A percentile compares a stretch with the other conserved stretches of the same genome.
Conservation (phyloP, 1,140 invertebrate species). For the Goniozus legneri region DNA sequence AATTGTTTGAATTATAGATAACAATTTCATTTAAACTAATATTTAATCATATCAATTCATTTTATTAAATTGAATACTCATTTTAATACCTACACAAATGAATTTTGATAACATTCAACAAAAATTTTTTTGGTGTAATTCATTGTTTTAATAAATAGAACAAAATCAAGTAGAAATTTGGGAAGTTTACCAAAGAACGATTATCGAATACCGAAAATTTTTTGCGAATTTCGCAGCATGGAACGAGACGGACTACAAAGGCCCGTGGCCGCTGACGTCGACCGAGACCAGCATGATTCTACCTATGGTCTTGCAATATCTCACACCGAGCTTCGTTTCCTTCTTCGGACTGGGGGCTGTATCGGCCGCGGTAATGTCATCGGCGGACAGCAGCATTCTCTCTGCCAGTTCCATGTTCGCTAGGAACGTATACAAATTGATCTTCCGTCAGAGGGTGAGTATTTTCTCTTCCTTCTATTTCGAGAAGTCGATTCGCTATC, state of each 20-base stretch:
- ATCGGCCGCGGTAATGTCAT: constrained; percentile 97
- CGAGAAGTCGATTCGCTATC: not conserved
- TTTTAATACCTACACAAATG: too few species aligned
- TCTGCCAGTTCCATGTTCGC: constrained; percentile 98
- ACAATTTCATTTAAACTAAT: too few species aligned
- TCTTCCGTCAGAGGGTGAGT: constrained; percentile 85
- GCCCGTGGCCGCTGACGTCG: constrained; percentile 68
- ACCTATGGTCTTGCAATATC: constrained; percentile 93
- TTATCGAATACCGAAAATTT: too few species aligned
- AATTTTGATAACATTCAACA: too few species aligned
- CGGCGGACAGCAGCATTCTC: constrained; percentile 94
- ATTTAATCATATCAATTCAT: too few species aligned
- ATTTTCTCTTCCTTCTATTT: too few species aligned
- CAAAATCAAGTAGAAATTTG: too few species aligned
- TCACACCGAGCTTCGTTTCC: constrained; percentile 90
- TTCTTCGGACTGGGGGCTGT: constrained; percentile 98
- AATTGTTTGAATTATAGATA: too few species aligned
- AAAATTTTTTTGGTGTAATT: too few species aligned
- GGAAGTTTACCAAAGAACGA: too few species aligned
- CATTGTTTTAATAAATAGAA: too few species aligned
- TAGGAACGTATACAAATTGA: constrained; percentile 94
- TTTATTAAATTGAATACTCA: too few species aligned
- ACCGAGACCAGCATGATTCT: constrained; percentile 89
- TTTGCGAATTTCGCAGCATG: constrained; percentile 66
- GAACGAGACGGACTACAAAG: constrained; percentile 85